Percentiles rank a stretch among this genome's conserved stretches.
Evolutionary conservation across 2,797 vertebrate species (phyloP).

Genomic region (Hylomyscus alleni): DNA sequence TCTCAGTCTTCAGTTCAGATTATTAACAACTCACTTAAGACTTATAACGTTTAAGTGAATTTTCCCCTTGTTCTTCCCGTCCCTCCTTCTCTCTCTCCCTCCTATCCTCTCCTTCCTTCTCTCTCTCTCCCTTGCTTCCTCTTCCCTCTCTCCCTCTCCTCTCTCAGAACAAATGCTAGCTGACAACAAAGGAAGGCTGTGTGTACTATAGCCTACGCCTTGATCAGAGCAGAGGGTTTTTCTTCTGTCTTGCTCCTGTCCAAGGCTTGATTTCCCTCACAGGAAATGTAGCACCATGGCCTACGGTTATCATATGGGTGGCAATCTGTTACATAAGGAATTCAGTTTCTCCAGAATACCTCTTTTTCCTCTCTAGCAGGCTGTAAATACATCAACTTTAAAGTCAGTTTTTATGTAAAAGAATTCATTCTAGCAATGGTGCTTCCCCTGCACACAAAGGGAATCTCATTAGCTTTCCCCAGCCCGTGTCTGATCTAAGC

Average conservation of each 20-base stretch:
- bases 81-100: neutral
- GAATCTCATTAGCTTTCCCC: neutral
- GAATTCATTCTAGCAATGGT: slow-evolving; percentile 29
- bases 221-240: slow-evolving; percentile 34
- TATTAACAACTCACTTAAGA: slow-evolving; percentile 32
- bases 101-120: fast-evolving
- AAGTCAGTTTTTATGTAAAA: slow-evolving; percentile 64
- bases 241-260: neutral
- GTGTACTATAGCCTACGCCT: slow-evolving; percentile 1
- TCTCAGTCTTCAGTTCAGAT: neutral
- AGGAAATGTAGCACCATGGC: slow-evolving; percentile 41
- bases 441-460: neutral
- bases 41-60: neutral
- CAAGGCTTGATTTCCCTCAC: slow-evolving; percentile 19
- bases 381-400: slow-evolving; percentile 53
- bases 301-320: neutral
- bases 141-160: neutral
- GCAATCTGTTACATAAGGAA: slow-evolving; percentile 19
- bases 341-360: slow-evolving; percentile 56
- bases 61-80: neutral
- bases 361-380: neutral
- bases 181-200: neutral
- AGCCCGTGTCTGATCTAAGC: slow-evolving; percentile 13
- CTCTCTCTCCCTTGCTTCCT: neutral
- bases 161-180: neutral